A percentile compares a stretch with the other conserved stretches of the same genome.
Evolutionary conservation across 2,113 vertebrate genomes (phyloP).

Genomic region (Triplophysa siluroides): DNA sequence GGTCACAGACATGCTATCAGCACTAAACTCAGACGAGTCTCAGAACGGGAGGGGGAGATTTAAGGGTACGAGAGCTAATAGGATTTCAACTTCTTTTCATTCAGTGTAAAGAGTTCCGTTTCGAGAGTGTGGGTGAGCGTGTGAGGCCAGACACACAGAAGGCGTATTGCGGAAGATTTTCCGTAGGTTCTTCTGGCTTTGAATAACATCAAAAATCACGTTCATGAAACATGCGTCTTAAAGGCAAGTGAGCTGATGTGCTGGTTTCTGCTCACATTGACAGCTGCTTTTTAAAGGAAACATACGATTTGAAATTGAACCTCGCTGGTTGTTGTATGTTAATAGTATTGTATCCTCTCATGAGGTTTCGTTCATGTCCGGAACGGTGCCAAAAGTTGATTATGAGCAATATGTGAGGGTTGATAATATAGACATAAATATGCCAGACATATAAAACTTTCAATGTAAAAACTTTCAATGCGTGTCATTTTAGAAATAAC

Average conservation of each 20-base stretch:
- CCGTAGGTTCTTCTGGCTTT: conserved; percentile 14
- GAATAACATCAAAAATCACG: neutral
- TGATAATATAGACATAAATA: too few relatives aligned
- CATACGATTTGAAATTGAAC: too few relatives aligned
- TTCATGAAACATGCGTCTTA: conserved; percentile 2
- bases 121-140: conserved; percentile 25
- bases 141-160: conserved; percentile 17
- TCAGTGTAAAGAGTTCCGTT: conserved; percentile 30
- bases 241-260: neutral
- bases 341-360: too few relatives aligned
- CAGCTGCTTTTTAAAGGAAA: neutral
- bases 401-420: too few relatives aligned
- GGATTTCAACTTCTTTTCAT: conserved; percentile 26
- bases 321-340: too few relatives aligned
- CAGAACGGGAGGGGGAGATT: neutral
- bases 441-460: too few relatives aligned
- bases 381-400: too few relatives aligned
- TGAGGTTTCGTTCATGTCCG: too few relatives aligned
- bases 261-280: neutral
- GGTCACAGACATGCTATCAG: conserved; percentile 30
- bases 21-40: conserved; percentile 6
- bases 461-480: neutral
- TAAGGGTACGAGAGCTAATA: neutral
- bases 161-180: conserved; percentile 17
- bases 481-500: neutral